phyloP scores from a whole-genome alignment of 2,888 invertebrate genomes.

The Nymphalis polychloros region DNA sequence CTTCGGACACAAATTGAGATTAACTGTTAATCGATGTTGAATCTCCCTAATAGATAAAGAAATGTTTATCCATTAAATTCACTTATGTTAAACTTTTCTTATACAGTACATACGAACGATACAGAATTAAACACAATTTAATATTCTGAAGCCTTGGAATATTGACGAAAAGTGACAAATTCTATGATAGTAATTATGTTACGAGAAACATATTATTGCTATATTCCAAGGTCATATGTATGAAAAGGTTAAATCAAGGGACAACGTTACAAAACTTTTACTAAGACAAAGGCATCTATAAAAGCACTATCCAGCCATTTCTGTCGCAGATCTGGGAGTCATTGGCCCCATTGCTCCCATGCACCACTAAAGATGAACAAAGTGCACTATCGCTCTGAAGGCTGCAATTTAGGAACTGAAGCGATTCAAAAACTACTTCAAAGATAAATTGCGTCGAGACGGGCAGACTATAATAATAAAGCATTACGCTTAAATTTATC shows the following conservation, averaged over 20 bases:
- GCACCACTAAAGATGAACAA: slow-evolving; percentile 34
- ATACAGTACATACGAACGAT: neutral
- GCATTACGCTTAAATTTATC: neutral
- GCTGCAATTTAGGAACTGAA: slow-evolving; percentile 20
- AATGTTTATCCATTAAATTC: slow-evolving; percentile 40
- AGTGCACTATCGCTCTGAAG: slow-evolving; percentile 30
- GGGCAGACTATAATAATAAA: slow-evolving; percentile 7
- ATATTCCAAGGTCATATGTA: neutral
- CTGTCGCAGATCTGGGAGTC: slow-evolving; percentile 49
- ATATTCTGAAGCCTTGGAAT: too few relatives aligned
- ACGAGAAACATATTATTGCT: too few relatives aligned
- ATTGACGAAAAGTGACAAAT: too few relatives aligned
- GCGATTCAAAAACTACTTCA: slow-evolving; percentile 19
- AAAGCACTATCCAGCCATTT: slow-evolving; percentile 25
- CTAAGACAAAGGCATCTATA: slow-evolving; percentile 25
- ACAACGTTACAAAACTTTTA: slow-evolving; percentile 11
- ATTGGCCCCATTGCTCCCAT: slow-evolving; percentile 64
- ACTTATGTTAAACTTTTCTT: slow-evolving; percentile 13
- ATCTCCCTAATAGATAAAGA: slow-evolving; percentile 54
- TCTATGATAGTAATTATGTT: too few relatives aligned
- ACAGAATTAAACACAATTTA: too few relatives aligned
- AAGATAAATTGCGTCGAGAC: slow-evolving; percentile 17
- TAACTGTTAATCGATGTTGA: slow-evolving; percentile 61
- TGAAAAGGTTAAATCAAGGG: slow-evolving; percentile 15
- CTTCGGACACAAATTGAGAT: slow-evolving; percentile 63